phyloP scores from a whole-genome alignment of 2,113 vertebrate genomes.

The Emydocephalus ijimae region DNA sequence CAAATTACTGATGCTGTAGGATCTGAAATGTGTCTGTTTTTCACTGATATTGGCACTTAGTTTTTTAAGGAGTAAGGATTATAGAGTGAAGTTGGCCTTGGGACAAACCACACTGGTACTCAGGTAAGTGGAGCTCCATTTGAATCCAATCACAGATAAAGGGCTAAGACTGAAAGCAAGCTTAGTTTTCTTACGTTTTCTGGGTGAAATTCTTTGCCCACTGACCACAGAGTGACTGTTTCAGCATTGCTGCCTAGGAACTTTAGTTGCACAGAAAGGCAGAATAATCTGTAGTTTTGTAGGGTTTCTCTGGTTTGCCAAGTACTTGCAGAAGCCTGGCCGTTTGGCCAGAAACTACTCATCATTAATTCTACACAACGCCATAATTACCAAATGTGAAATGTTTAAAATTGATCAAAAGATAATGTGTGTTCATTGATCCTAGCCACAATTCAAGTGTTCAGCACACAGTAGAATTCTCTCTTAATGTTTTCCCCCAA shows the following conservation, averaged over 20 bases:
- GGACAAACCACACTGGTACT: background rate
- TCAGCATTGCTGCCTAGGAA: background rate
- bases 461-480: accelerated
- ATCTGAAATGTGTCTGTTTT: background rate
- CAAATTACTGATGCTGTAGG: background rate
- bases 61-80: background rate
- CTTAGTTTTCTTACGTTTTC: background rate
- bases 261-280: background rate
- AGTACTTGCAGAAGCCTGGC: background rate
- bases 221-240: background rate
- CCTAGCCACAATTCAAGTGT: background rate
- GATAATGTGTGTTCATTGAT: background rate
- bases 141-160: background rate
- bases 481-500: background rate
- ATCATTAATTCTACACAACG: background rate
- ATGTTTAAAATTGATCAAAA: background rate
- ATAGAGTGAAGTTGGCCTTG: background rate
- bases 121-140: background rate
- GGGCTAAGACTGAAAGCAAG: background rate
- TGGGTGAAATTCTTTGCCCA: background rate
- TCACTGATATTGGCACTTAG: background rate
- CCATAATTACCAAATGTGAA: background rate
- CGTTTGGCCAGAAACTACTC: background rate
- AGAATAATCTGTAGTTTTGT: background rate
- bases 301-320: background rate